Evolutionary conservation across 2,888 invertebrate genomes (phyloP).

Genomic region (Nasonovia ribisnigri): DNA sequence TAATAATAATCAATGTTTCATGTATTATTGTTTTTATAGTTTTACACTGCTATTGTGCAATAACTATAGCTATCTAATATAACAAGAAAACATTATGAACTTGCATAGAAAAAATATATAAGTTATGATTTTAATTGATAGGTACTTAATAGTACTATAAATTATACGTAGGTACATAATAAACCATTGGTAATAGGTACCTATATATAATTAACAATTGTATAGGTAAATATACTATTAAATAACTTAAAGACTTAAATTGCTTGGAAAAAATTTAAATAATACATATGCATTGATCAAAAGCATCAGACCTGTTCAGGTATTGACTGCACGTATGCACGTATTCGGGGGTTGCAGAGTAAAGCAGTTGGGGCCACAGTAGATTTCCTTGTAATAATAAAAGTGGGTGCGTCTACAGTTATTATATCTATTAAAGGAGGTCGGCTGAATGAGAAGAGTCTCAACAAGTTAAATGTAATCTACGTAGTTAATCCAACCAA

Average conservation of each 20-base stretch:
- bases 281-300: background rate
- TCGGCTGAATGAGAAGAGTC: background rate
- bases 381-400: background rate
- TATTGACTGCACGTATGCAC: background rate
- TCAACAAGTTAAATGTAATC: background rate
- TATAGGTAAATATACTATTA: background rate
- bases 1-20: background rate
- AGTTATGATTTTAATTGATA: background rate
- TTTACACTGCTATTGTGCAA: background rate
- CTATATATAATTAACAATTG: background rate
- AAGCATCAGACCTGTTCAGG: background rate
- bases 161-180: background rate
- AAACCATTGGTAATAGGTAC: background rate
- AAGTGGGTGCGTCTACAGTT: background rate
- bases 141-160: background rate
- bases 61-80: background rate
- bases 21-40: background rate
- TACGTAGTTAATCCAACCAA: background rate
- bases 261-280: background rate
- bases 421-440: background rate
- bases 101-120: background rate
- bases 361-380: background rate
- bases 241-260: background rate
- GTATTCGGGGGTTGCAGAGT: background rate
- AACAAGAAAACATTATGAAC: background rate